Conservation (phyloP, 1,140 invertebrate species). For the Vanessa atalanta region DNA sequence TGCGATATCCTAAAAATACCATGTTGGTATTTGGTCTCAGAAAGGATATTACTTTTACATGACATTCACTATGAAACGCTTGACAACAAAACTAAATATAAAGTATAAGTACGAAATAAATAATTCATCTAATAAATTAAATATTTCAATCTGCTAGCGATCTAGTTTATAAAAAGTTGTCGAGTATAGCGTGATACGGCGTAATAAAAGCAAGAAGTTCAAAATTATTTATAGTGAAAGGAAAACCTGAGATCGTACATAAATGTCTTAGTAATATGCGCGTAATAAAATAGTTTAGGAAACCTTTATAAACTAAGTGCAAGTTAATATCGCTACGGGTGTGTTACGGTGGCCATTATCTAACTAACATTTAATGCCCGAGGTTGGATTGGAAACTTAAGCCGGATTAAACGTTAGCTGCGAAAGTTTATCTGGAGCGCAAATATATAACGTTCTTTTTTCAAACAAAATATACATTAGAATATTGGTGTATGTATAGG, state of each 20-base stretch:
- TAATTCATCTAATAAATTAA: neutral
- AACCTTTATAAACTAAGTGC: slow-evolving; percentile 23
- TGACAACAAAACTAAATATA: no score
- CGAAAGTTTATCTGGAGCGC: slow-evolving; percentile 22
- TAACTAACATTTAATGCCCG: slow-evolving; percentile 29
- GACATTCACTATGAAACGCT: neutral
- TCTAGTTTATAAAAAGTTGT: slow-evolving; percentile 22
- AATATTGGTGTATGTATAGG: neutral
- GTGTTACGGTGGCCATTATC: slow-evolving; percentile 25
- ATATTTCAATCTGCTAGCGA: slow-evolving; percentile 4
- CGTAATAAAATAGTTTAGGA: slow-evolving; percentile 18
- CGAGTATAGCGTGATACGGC: slow-evolving; percentile 17
- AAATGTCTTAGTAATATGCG: slow-evolving; percentile 21
- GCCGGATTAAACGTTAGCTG: slow-evolving; percentile 26
- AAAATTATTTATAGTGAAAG: slow-evolving; percentile 16
- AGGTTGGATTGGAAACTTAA: slow-evolving; percentile 29
- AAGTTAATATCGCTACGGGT: slow-evolving; percentile 26
- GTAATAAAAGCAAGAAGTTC: slow-evolving; percentile 15
- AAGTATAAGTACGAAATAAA: no score
- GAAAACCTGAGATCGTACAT: slow-evolving; percentile 18
- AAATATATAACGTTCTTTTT: slow-evolving; percentile 5
- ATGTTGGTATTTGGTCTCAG: slow-evolving; percentile 2
- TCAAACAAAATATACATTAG: neutral
- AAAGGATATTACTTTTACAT: neutral
- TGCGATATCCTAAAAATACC: slow-evolving; percentile 17